Evolutionary conservation across 2,797 vertebrate species (phyloP), one percentile per base, ranked within the genome.

Genomic region (Hapalemur alaotrensis): DNA sequence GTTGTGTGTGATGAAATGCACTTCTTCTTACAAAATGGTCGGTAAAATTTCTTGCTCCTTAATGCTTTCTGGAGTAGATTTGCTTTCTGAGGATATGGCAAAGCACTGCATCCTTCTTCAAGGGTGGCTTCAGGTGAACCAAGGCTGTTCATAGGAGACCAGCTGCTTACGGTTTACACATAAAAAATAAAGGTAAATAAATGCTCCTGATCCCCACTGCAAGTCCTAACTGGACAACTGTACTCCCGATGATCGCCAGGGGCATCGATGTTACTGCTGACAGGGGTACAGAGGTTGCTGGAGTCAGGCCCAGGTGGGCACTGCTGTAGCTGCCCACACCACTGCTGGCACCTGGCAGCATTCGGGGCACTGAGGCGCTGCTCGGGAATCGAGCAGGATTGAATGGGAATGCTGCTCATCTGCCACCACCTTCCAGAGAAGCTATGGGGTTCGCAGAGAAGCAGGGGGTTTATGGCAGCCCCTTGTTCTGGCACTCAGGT

Each of bases 231-330:
- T 50, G 23, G 76, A 69, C 18, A 30, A 52, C 91, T 65, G 3
- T 5, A 46, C 28, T 75, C 73, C n/a, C 2, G 12, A 14, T 3
- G 28, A 35, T 73, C 13, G 3, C 32, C 0, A 0, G 52, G 2
- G 72, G 35, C 52, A 14, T 38, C 8, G 0, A 61, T 13, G 48
- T 38, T 61, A 70, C 79, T 59, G 46, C 23, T 38, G 81, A 73
- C 54, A 4, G 13, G 59, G 10, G 8, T 0, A 1, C 35, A 69
- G 82, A 79, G 30, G 52, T 38, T 10, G 63, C 52, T 28, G 54
- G 35, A 57, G 72, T 57, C 79, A 73, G 61, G 38, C 7, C 50
- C 5, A 20, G 48, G 23, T 41, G 54, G 88, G 32, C 20, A 14
- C 38, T 23, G 17, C 18, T 43, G 59, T 59, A 89, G 38, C 32